These are phyloP conservation scores for Parazoanthus atlanticus DNA, from an alignment of 92 coral and sea anemone genomes.

Conservation along the genomic window DNA sequence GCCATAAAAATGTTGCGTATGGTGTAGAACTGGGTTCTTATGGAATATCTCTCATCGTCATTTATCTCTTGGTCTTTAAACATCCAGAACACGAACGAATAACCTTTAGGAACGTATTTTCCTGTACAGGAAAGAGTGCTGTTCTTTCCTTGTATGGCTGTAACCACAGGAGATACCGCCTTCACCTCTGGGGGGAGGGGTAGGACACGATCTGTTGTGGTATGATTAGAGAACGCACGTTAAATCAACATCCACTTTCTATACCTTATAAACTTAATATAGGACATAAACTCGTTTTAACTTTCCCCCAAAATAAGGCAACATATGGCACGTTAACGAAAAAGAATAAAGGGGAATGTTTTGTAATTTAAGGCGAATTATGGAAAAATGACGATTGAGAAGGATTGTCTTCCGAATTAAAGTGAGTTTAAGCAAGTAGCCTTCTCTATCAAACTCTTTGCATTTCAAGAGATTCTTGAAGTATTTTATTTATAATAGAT, in stretches of 20 bases:
- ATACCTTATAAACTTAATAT: too few species aligned
- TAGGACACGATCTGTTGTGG: constrained; percentile 3
- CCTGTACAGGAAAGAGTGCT: constrained; percentile 7
- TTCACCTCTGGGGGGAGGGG: constrained; percentile 2
- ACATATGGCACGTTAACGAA: too few species aligned
- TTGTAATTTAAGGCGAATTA: too few species aligned
- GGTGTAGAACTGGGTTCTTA: constrained; percentile 10
- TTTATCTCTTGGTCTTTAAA: constrained; percentile 15
- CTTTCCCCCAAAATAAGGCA: too few species aligned
- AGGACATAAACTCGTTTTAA: too few species aligned
- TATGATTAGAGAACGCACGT: too few species aligned
- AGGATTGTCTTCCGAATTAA: too few species aligned
- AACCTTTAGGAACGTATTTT: constrained; percentile 18
- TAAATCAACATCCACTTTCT: too few species aligned
- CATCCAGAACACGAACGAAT: constrained; percentile 38
- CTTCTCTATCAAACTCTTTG: neutral
- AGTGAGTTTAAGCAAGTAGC: too few species aligned
- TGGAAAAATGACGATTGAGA: too few species aligned
- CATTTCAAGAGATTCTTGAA: neutral
- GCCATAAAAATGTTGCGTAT: neutral
- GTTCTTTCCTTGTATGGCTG: constrained; percentile 17
- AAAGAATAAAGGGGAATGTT: too few species aligned
- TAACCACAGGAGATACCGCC: neutral
- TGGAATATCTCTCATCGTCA: neutral
- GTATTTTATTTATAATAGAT: too few species aligned